Evolutionary conservation across 2,888 invertebrate genomes (phyloP), one percentile per base, ranked within the genome.

Genomic region (Pterobdella sp.): DNA sequence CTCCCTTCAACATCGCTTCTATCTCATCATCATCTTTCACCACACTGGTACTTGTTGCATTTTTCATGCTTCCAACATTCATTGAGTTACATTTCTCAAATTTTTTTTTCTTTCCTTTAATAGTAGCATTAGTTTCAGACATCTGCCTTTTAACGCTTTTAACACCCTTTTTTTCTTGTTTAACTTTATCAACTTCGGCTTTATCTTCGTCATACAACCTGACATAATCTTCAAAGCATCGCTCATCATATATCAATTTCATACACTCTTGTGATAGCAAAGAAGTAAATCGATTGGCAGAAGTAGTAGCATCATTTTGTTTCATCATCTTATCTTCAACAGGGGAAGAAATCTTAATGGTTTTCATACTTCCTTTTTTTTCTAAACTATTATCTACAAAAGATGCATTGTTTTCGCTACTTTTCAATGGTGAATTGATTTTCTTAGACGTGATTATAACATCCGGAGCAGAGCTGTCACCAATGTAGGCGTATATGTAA

Each of bases 361-460:
- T n/a, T n/a, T n/a, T n/a, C n/a, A n/a, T n/a, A n/a, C n/a, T n/a
- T n/a, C n/a, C n/a, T n/a, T n/a, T n/a, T n/a, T n/a, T n/a, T n/a
- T n/a, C n/a, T n/a, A n/a, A n/a, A n/a, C n/a, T n/a, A n/a, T n/a
- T n/a, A n/a, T n/a, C n/a, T n/a, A n/a, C n/a, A n/a, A n/a, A n/a
- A n/a, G n/a, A n/a, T n/a, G n/a, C n/a, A n/a, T n/a, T n/a, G n/a
- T n/a, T n/a, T n/a, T n/a, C n/a, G n/a, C n/a, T n/a, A n/a, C n/a
- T n/a, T n/a, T n/a, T n/a, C n/a, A n/a, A n/a, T n/a, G n/a, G n/a
- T n/a, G n/a, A n/a, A n/a, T n/a, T n/a, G n/a, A n/a, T n/a, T n/a
- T n/a, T n/a, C n/a, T n/a, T n/a, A n/a, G n/a, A n/a, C n/a, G n/a
- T 56, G 60, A 22, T 56, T 22, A 56, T 56, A 26, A 56, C 60